Conservation (phyloP, 2,797 vertebrate species). For the Melanotaenia nigrans region DNA sequence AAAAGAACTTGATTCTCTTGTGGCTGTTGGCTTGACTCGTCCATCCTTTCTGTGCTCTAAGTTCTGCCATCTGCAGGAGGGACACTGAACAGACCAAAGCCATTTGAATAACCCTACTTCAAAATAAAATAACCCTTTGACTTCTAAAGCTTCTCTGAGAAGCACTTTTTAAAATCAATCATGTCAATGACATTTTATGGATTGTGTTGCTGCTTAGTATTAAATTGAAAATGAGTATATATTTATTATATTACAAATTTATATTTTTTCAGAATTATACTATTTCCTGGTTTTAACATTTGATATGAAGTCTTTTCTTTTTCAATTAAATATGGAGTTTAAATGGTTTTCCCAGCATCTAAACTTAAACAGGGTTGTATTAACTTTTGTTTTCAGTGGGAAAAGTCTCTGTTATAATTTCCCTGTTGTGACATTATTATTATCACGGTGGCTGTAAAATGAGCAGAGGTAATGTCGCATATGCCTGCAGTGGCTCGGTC, state of each 20-base stretch:
- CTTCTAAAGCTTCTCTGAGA: not conserved
- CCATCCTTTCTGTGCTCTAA: not conserved
- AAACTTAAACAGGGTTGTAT: not conserved
- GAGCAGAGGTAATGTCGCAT: slow-evolving; percentile 35
- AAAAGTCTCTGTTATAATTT: not conserved
- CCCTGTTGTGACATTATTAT: slow-evolving; percentile 2
- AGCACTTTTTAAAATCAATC: slow-evolving; percentile 2
- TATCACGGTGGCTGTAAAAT: slow-evolving; percentile 18
- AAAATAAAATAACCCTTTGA: not conserved
- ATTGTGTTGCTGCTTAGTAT: not conserved
- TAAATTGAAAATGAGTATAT: not conserved
- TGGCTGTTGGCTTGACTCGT: not conserved
- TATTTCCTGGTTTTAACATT: not conserved
- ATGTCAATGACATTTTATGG: not conserved
- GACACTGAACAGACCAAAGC: not conserved
- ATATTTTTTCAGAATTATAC: not conserved
- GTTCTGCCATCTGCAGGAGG: not conserved
- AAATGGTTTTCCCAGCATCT: not conserved
- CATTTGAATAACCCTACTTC: not conserved
- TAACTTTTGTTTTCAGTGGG: not conserved
- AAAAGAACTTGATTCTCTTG: not conserved
- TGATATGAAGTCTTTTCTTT: not conserved
- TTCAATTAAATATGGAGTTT: not conserved
- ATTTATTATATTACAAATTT: not conserved
- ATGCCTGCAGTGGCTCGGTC: slow-evolving; percentile 30